Conservation (phyloP, 2,888 invertebrate genomes). For the Eudemis profundana region DNA sequence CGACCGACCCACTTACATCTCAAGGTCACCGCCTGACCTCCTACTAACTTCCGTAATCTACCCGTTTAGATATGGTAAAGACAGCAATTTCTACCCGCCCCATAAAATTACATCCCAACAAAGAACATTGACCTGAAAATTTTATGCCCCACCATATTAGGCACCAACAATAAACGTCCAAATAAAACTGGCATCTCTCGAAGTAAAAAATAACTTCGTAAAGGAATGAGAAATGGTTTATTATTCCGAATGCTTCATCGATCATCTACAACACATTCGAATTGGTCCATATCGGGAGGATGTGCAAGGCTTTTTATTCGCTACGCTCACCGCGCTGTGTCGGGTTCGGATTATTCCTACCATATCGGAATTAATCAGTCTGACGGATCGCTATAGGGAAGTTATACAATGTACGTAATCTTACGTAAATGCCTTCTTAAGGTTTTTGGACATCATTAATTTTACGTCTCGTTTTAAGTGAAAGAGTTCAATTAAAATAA, state of each 20-base stretch:
- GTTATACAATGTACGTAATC: constrained; percentile 46
- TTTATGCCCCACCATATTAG: constrained; percentile 1
- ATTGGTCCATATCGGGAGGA: constrained; percentile 47
- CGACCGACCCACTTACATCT: constrained; percentile 79
- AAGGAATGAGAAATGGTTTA: constrained; percentile 46
- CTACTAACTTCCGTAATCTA: constrained; percentile 71
- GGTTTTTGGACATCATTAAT: constrained; percentile 40
- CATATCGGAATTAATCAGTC: constrained; percentile 42
- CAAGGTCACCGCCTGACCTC: constrained; percentile 83
- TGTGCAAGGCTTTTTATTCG: constrained; percentile 45
- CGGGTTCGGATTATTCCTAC: constrained; percentile 42
- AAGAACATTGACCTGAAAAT: constrained; percentile 33
- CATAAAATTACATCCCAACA: constrained; percentile 36
- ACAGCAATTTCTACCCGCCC: constrained; percentile 45
- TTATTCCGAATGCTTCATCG: constrained; percentile 48
- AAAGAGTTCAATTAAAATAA: constrained; percentile 43
- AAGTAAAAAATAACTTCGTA: constrained; percentile 40
- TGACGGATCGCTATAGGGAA: constrained; percentile 45
- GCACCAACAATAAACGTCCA: constrained; percentile 31
- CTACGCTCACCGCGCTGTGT: constrained; percentile 27
- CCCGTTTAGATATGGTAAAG: constrained; percentile 28
- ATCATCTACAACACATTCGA: constrained; percentile 48
- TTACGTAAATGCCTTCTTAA: constrained; percentile 32
- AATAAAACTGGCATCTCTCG: constrained; percentile 28
- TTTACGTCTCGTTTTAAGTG: constrained; percentile 30